These are phyloP conservation scores for Tetragonula carbonaria DNA, from an alignment of 2,888 invertebrate species.

Conservation along the genomic window DNA sequence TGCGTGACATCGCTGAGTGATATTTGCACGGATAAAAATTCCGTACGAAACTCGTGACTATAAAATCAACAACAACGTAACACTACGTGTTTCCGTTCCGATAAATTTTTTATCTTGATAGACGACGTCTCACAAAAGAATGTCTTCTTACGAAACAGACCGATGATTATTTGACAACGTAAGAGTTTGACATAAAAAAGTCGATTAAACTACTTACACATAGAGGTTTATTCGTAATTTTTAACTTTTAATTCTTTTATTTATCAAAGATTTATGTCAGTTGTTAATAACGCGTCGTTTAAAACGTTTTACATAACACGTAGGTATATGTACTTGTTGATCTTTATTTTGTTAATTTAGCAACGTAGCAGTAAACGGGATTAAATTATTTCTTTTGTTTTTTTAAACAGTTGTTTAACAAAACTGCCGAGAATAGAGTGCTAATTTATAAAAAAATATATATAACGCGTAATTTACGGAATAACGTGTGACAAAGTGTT, in stretches of 20 bases:
- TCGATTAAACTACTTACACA: no score
- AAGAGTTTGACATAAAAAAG: no score
- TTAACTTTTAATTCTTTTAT: background rate
- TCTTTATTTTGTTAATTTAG: background rate
- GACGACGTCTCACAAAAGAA: background rate
- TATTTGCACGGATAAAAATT: background rate
- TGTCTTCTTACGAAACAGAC: background rate
- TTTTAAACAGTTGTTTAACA: background rate
- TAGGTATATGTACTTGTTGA: background rate
- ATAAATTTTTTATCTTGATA: background rate
- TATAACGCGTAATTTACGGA: background rate
- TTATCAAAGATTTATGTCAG: background rate
- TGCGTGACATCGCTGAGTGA: background rate
- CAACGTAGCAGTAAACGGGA: background rate
- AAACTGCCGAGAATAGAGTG: background rate
- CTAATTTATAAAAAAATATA: constrained; percentile 5
- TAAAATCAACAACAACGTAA: background rate
- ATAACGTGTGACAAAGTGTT: background rate
- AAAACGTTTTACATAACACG: background rate
- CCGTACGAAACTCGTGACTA: background rate
- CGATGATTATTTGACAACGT: background rate
- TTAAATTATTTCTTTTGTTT: background rate
- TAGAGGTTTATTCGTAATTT: background rate
- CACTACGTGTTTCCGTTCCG: background rate
- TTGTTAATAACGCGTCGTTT: background rate